Evolutionary conservation across 2,888 invertebrate species (phyloP).

Genomic region (Aleiodes testaceus): DNA sequence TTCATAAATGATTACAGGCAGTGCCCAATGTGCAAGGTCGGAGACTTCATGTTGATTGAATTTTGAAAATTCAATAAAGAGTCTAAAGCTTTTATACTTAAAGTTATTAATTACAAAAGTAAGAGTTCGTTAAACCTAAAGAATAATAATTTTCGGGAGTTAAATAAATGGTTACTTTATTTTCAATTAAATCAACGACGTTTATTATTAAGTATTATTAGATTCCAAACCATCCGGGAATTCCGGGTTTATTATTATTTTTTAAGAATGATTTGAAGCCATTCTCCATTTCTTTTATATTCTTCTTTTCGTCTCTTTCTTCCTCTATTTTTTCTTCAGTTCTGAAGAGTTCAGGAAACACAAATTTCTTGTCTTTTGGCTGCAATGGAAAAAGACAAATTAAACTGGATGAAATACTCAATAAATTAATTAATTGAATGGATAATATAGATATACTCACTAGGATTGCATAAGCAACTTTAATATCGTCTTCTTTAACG

Average conservation of each 20-base stretch:
- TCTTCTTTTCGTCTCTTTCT: slow-evolving; percentile 77
- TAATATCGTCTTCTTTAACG: slow-evolving; percentile 87
- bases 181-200: background rate
- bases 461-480: slow-evolving; percentile 85
- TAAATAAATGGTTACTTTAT: too few relatives aligned
- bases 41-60: background rate
- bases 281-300: slow-evolving; percentile 78
- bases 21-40: slow-evolving; percentile 20
- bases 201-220: background rate
- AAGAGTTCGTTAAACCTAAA: too few relatives aligned
- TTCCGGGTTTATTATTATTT: slow-evolving; percentile 81
- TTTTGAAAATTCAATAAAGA: background rate
- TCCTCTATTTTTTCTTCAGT: slow-evolving; percentile 72
- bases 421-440: background rate
- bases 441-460: slow-evolving; percentile 74
- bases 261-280: slow-evolving; percentile 77
- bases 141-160: too few relatives aligned
- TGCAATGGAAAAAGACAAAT: slow-evolving; percentile 68
- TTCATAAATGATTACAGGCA: slow-evolving; percentile 25
- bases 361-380: slow-evolving; percentile 83
- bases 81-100: background rate
- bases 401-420: slow-evolving; percentile 15
- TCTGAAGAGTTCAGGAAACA: slow-evolving; percentile 84
- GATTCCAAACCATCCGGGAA: slow-evolving; percentile 86
- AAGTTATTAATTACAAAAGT: too few relatives aligned